These are phyloP conservation scores for Exocentrus adspersus DNA, from an alignment of 2,888 invertebrate genomes.

Conservation along the genomic window DNA sequence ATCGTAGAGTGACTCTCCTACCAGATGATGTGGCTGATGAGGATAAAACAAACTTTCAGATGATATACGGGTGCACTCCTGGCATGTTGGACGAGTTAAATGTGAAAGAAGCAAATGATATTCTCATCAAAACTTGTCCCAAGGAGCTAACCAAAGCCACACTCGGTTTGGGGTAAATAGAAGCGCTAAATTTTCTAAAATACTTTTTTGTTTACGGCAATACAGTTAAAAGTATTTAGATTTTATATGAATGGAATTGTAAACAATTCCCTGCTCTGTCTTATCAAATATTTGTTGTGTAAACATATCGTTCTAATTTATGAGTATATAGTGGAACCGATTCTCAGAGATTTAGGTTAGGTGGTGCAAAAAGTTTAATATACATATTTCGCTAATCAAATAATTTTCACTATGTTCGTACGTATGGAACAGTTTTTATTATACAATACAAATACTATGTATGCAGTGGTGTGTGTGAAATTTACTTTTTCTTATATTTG, in stretches of 20 bases:
- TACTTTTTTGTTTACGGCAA: too few species aligned
- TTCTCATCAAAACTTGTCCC: conserved; percentile 77
- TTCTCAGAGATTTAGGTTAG: conserved; percentile 1
- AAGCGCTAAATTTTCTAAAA: background rate
- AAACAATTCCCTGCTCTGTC: too few species aligned
- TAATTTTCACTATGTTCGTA: conserved; percentile 12
- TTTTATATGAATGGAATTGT: too few species aligned
- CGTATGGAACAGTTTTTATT: conserved; percentile 2
- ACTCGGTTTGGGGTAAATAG: conserved; percentile 39
- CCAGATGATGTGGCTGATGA: conserved; percentile 77
- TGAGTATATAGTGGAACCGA: conserved; percentile 20
- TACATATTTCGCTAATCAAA: background rate
- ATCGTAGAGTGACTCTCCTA: conserved; percentile 78
- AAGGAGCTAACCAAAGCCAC: conserved; percentile 48
- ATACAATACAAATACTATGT: conserved; percentile 14
- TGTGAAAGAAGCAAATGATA: conserved; percentile 81
- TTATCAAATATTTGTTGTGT: too few species aligned
- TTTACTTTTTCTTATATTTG: conserved; percentile 3
- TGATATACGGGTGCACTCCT: conserved; percentile 65
- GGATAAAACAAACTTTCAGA: conserved; percentile 71
- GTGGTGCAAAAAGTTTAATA: background rate
- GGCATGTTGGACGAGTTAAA: conserved; percentile 76
- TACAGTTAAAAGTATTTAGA: too few species aligned
- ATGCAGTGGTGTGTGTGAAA: conserved; percentile 1
- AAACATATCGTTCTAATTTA: background rate